A percentile compares a stretch with the other conserved stretches of the same genome.
These are phyloP conservation scores for Operophtera brumata DNA, from an alignment of 2,888 invertebrate genomes.

Conservation along the genomic window DNA sequence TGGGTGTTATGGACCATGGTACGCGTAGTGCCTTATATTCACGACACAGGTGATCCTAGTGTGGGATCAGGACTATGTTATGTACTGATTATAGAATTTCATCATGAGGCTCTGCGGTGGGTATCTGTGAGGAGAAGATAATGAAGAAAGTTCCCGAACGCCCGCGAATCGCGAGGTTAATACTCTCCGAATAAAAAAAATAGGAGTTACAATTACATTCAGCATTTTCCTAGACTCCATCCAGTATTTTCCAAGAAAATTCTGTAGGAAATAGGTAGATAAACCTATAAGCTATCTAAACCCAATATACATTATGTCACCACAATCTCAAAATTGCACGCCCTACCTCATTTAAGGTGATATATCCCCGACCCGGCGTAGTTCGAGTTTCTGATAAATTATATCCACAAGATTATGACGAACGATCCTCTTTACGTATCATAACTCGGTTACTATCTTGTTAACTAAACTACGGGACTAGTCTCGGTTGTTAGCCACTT, in stretches of 20 bases:
- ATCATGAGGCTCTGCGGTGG: too few relatives aligned
- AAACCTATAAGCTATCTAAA: constrained; percentile 19
- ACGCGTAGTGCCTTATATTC: too few relatives aligned
- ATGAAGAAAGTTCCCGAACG: too few relatives aligned
- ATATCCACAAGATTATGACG: constrained; percentile 44
- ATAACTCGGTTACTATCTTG: constrained; percentile 13
- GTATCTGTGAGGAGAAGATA: too few relatives aligned
- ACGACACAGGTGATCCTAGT: too few relatives aligned
- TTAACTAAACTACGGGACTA: constrained; percentile 7
- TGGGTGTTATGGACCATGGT: too few relatives aligned
- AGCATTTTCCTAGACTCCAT: neutral
- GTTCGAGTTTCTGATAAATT: constrained; percentile 46
- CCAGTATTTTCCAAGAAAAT: neutral
- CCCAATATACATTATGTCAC: constrained; percentile 25
- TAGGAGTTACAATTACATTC: too few relatives aligned
- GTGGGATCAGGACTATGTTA: too few relatives aligned
- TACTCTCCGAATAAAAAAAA: too few relatives aligned
- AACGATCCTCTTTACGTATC: constrained; percentile 22
- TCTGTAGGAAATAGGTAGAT: neutral
- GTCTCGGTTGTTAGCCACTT: neutral
- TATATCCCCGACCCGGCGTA: constrained; percentile 25
- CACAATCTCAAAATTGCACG: constrained; percentile 27
- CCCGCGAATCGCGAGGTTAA: too few relatives aligned
- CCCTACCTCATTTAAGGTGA: constrained; percentile 31
- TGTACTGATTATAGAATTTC: too few relatives aligned